Base-by-base conservation (phyloP, 2,113 vertebrate genomes). In the Natator depressus region DNA sequence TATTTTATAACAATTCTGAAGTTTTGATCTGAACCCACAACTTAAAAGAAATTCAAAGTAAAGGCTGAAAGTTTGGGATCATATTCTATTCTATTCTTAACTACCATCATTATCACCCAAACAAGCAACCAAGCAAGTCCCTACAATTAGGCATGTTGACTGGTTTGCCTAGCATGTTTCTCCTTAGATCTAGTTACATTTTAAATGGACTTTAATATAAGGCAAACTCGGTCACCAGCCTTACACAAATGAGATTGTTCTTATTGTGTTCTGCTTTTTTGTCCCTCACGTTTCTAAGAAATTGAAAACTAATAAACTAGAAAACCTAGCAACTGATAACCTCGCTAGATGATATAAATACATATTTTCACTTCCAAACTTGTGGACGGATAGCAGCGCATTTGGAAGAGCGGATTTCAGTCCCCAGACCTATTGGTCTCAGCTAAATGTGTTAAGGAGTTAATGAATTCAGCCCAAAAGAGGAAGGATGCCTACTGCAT, bases 61-160 rank as follows among this genome's bases (percentile, higher is more conserved):
- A 72, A 96, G 97, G 96, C 96, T 95, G 88, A 95, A 96, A 57
- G 14, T 97, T 96, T 96, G 94, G 95, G 82, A 96, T 97, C 89
- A 92, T 93, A 96, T 97, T 97, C 97, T 93, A 96, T 97, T 97
- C 97, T 96, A 92, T 95, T 96, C 94, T 95, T 97, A 96, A 96
- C 97, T 97, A 94, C 96, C 95, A 24, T 78, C 75, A 78, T 83
- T 96, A 97, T 97, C 97, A 96, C 96, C 94, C n/a, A 0, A 96
- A 97, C 97, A 97, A 96, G 96, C 31, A 69, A 97, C 93, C 31
- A 0, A 96, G 97, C 95, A 96, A 95, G 96, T 96, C 94, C 95
- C 97, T 92, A 55, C 96, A 97, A 89, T 92, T 95, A 96, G 96
- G 88, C 86, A 94, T 95, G 27, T 46, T 46, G 38, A 25, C 94